These are phyloP conservation scores for Accipiter virgatus DNA, from an alignment of 2,113 vertebrate genomes.

Conservation along the genomic window DNA sequence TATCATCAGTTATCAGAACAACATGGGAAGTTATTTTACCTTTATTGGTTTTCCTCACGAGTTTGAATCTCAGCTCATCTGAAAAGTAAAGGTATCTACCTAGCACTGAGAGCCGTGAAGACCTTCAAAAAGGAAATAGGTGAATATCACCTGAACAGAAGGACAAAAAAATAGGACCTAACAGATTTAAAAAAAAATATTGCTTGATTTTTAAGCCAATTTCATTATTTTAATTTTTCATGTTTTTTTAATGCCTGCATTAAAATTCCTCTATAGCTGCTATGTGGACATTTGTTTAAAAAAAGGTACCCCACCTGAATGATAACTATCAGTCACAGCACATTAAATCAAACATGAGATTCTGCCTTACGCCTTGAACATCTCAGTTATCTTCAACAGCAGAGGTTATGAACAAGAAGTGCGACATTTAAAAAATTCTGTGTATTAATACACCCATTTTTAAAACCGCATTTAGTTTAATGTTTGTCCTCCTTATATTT, in stretches of 20 bases:
- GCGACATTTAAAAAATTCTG: background rate
- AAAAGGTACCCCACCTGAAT: background rate
- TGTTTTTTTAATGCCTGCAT: accelerated
- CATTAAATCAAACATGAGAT: background rate
- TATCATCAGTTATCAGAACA: background rate
- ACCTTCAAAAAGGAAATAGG: accelerated
- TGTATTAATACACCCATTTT: accelerated
- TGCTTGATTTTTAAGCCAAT: background rate
- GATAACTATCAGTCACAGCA: background rate
- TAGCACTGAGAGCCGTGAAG: background rate
- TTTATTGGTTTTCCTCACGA: background rate
- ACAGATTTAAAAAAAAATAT: background rate
- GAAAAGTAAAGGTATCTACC: background rate
- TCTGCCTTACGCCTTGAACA: background rate
- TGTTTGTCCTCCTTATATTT: background rate
- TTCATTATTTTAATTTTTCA: background rate
- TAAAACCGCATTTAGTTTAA: background rate
- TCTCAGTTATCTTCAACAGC: background rate
- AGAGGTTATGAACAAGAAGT: background rate
- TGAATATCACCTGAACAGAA: background rate
- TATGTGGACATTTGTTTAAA: background rate
- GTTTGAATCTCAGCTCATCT: background rate
- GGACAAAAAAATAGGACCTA: accelerated
- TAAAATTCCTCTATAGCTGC: background rate
- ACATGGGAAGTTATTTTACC: background rate